phyloP scores from a whole-genome alignment of 2,888 invertebrate species.

The Drosophila hawaiiensis region DNA sequence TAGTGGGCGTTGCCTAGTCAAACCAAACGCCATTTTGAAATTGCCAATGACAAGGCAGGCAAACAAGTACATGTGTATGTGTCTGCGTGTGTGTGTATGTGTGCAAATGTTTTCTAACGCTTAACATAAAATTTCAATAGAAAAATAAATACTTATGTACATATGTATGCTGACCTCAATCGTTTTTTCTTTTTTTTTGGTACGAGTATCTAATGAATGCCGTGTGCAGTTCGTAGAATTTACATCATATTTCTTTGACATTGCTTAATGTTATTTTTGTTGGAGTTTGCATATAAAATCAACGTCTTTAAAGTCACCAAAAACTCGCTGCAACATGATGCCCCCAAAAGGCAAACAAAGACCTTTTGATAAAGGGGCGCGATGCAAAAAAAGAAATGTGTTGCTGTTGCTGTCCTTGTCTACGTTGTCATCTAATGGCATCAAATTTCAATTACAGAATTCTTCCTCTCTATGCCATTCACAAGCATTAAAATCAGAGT shows the following conservation, averaged over 20 bases:
- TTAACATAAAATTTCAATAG: conserved; percentile 42
- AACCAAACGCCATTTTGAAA: conserved; percentile 77
- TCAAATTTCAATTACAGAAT: conserved; percentile 84
- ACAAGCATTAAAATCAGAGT: conserved; percentile 48
- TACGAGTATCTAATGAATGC: conserved; percentile 67
- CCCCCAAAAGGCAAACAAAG: conserved; percentile 31
- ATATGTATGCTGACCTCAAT: conserved; percentile 63
- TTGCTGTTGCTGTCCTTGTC: conserved; percentile 35
- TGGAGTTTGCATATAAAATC: conserved; percentile 52
- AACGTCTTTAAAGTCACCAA: conserved; percentile 56
- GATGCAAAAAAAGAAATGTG: conserved; percentile 36
- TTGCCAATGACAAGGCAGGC: conserved; percentile 34
- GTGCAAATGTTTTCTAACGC: conserved; percentile 36
- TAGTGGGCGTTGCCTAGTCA: conserved; percentile 57
- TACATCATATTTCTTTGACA: conserved; percentile 73
- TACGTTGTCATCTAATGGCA: conserved; percentile 75
- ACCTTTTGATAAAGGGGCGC: conserved; percentile 39
- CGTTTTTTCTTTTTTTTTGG: conserved; percentile 3
- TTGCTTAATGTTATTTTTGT: conserved; percentile 57
- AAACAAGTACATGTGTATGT: neutral
- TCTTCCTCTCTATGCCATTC: conserved; percentile 59
- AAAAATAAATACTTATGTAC: conserved; percentile 13
- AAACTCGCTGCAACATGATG: conserved; percentile 67
- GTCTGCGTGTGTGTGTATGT: neutral
- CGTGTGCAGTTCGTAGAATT: conserved; percentile 65